Base-by-base conservation (phyloP, 2,797 vertebrate species). In the Philypnodon macrostomus region DNA sequence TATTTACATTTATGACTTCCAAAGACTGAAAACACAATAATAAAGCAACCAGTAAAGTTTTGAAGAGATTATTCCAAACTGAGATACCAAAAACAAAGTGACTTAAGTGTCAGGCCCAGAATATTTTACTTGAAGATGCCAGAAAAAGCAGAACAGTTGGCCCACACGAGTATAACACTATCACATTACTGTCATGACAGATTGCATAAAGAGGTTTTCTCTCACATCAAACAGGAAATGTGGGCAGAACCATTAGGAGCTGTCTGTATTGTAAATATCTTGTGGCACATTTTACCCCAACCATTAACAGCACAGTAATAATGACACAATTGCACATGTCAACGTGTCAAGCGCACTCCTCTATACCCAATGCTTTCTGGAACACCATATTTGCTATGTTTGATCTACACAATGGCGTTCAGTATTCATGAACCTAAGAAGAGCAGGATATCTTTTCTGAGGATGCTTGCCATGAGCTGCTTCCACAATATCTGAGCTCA, bases 391-490 rank as follows among this genome's bases (percentile, higher is more conserved):
- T 78, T 37, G 8, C 58, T 64, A 76, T 53, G 73, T 83, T 86
- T 88, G 85, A 88, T 89, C 87, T 84, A 70, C 61, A 77, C 78
- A 73, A 58, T 64, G 60, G 64, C 52, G 54, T 70, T 88, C 77
- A 75, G 77, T 86, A 86, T 89, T 86, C 85, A 88, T 84, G 76
- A 83, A 74, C 60, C 75, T 71, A 79, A 85, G 77, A 68, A 23
- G 68, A 73, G 80, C 73, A 77, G 75, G 75, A 80, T 83, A 74
- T 84, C 75, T 84, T 74, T 83, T 78, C 72, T 32, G 50, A 47
- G 66, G 67, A 80, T 70, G 65, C 76, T 68, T 75, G 77, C 73
- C 82, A 83, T 53, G 65, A 83, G 70, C 69, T 27, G 63, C 67
- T 73, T 80, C 67, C 62, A 67, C 82, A 74, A 71, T 84, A 77